Evolutionary conservation across 2,888 invertebrate genomes (phyloP), one percentile per base, ranked within the genome.

Genomic region (Helleia helle): DNA sequence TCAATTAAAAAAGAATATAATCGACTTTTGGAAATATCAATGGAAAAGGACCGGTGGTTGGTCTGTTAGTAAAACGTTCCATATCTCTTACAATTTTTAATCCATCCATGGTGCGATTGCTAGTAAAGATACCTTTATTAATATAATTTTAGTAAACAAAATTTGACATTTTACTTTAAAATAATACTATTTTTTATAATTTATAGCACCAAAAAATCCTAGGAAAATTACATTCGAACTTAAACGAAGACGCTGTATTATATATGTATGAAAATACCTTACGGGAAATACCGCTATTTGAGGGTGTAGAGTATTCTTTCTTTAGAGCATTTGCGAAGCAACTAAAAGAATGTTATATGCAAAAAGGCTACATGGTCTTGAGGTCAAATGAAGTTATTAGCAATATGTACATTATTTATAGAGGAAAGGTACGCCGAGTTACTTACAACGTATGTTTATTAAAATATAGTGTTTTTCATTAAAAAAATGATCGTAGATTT

Each of bases 251-350:
- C 48, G 80, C 83, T 3, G 81, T 87, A 9, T 59, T 85, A 28
- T 80, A 74, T 46, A 75, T 87, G 73, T 87, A 87, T 49, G 87
- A 87, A 52, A 75, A 77, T 46, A 86, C 86, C 0, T 58, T 87
- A 37, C 55, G 75, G 48, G 83, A 86, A 59, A 86, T 87, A 51
- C 86, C 87, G 6, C 52, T 87, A 34, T 87, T 87, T 46, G 83
- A 85, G 56, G 71, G 79, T 44, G 77, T 86, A 0, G 86, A 87
- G 40, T 71, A 71, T 49, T 83, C 86, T 0, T 87, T 87, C 64
- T 84, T 87, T 48, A 71, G 87, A 58, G 80, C 86, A 2, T 74
- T 87, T 44, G 86, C 86, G 1, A 86, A 84, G 54, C 77, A 80
- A 51, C 59, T 87, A 4, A 62, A 56, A 26, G 83, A 84, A 50